These are phyloP conservation scores for Galago senegalensis DNA, from an alignment of 2,797 vertebrate genomes.

Conservation along the genomic window DNA sequence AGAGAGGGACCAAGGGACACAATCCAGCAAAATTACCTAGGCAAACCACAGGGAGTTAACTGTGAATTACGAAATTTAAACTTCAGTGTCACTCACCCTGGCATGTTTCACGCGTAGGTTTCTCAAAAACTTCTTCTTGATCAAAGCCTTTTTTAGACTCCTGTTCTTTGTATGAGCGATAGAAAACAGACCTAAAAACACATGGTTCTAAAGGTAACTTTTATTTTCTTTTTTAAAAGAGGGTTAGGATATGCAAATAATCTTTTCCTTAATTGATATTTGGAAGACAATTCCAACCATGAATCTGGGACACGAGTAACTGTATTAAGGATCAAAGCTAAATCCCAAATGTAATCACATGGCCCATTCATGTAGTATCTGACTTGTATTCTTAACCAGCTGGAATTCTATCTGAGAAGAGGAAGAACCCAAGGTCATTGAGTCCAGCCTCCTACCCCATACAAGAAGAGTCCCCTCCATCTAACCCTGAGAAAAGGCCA, in stretches of 20 bases:
- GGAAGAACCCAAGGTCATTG: not conserved
- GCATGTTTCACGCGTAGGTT: slow-evolving; percentile 97
- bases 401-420: not conserved
- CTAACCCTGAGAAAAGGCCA: not conserved
- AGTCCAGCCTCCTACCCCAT: not conserved
- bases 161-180: slow-evolving; percentile 99
- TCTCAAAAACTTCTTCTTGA: slow-evolving; percentile 99
- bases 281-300: slow-evolving; percentile 30
- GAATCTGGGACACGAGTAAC: slow-evolving; percentile 16
- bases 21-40: not conserved
- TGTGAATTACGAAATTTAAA: slow-evolving; percentile 8
- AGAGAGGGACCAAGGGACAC: not conserved
- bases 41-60: not conserved
- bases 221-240: slow-evolving; percentile 40
- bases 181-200: slow-evolving; percentile 96
- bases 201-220: slow-evolving; percentile 54
- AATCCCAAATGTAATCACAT: slow-evolving; percentile 9
- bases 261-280: slow-evolving; percentile 31
- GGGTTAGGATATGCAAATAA: not conserved
- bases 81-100: slow-evolving; percentile 91
- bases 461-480: not conserved
- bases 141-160: slow-evolving; percentile 99
- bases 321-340: not conserved
- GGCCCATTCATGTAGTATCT: not conserved
- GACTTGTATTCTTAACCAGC: not conserved